Conservation (phyloP, 1,140 invertebrate species). For the Phthorimaea operculella region DNA sequence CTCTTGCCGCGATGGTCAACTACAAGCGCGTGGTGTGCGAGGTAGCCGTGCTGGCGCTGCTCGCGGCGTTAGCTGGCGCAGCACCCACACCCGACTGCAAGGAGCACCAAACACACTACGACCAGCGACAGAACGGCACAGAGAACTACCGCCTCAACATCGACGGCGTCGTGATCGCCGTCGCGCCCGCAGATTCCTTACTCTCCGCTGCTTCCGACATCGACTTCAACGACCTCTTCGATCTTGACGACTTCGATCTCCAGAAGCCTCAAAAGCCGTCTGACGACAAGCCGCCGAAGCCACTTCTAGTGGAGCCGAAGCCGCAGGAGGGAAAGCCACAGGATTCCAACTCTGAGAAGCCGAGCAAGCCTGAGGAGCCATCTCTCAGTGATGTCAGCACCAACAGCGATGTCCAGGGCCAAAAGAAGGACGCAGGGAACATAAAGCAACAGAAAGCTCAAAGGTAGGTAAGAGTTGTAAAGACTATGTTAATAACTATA, state of each 20-base stretch:
- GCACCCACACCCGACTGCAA: slow-evolving; percentile 34
- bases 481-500: no score
- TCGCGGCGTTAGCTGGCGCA: slow-evolving; percentile 20
- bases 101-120: slow-evolving; percentile 58
- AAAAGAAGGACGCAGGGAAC: slow-evolving; percentile 38
- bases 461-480: slow-evolving; percentile 30
- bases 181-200: slow-evolving; percentile 71
- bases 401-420: slow-evolving; percentile 24
- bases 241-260: slow-evolving; percentile 37
- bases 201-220: slow-evolving; percentile 40
- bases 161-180: slow-evolving; percentile 72
- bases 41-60: slow-evolving; percentile 30
- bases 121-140: slow-evolving; percentile 77
- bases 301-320: slow-evolving; percentile 24
- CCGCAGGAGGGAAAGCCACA: slow-evolving; percentile 20
- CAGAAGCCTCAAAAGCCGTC: not conserved
- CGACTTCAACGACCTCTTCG: slow-evolving; percentile 45
- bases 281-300: slow-evolving; percentile 34
- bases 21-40: slow-evolving; percentile 57
- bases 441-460: slow-evolving; percentile 50
- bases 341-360: slow-evolving; percentile 14
- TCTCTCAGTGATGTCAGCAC: slow-evolving; percentile 33
- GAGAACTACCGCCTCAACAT: slow-evolving; percentile 76
- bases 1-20: slow-evolving; percentile 56
- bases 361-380: slow-evolving; percentile 13